Conservation (phyloP, 2,797 vertebrate genomes). For the Cossypha caffra region DNA sequence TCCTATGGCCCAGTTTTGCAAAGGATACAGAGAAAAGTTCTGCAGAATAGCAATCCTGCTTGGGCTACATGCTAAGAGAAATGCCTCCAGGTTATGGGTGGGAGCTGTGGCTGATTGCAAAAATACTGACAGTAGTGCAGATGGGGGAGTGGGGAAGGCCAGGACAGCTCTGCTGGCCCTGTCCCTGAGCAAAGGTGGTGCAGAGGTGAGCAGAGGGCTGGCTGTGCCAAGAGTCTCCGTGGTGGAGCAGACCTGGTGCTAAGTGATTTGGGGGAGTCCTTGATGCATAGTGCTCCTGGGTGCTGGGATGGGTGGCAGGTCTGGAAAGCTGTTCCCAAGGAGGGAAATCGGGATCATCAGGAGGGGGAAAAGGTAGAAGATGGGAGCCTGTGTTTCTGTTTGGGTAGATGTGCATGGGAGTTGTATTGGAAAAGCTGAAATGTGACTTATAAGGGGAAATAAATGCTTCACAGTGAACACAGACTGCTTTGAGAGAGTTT, state of each 20-base stretch:
- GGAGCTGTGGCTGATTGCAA: neutral
- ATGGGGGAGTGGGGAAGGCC: neutral
- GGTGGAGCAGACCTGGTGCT: neutral
- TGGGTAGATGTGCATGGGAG: neutral
- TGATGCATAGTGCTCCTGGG: fast-evolving
- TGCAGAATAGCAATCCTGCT: neutral
- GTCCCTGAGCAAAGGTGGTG: neutral
- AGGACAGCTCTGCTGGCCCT: neutral
- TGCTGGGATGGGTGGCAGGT: neutral
- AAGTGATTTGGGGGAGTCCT: neutral
- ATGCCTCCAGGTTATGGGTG: neutral
- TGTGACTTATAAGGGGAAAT: neutral
- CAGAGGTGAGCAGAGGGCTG: neutral
- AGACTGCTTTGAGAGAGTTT: neutral
- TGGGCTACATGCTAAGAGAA: neutral
- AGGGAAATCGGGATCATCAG: fast-evolving
- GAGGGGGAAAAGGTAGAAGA: neutral
- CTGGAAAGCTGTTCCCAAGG: neutral
- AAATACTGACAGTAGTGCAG: neutral
- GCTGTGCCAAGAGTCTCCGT: neutral
- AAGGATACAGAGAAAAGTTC: neutral
- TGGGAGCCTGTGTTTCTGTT: neutral
- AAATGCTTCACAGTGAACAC: neutral
- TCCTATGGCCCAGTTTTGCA: neutral
- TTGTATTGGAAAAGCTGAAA: neutral